A percentile compares a stretch with the other conserved stretches of the same genome.
These are phyloP conservation scores for Leptinotarsa undecemlineata DNA, from an alignment of 1,140 invertebrate species.

Conservation along the genomic window DNA sequence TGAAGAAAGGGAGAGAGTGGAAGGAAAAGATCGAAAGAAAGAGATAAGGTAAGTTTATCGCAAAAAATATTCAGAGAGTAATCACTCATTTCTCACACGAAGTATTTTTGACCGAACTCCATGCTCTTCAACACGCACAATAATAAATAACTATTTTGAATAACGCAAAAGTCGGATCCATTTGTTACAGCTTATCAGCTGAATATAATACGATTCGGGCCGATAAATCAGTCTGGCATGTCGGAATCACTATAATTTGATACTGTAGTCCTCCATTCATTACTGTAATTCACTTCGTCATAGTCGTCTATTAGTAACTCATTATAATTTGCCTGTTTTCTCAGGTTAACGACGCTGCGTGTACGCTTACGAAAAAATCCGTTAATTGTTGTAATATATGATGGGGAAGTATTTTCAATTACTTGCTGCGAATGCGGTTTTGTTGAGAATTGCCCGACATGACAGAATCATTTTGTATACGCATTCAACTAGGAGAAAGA, in stretches of 20 bases:
- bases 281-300: slow-evolving; percentile 10
- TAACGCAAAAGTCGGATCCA: neutral
- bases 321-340: slow-evolving; percentile 13
- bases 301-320: slow-evolving; percentile 8
- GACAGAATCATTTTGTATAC: neutral
- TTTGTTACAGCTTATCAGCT: slow-evolving; percentile 14
- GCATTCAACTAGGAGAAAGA: too few relatives aligned
- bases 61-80: too few relatives aligned
- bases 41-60: too few relatives aligned
- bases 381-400: neutral
- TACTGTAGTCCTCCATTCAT: neutral
- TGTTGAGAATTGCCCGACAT: neutral
- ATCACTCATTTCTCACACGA: too few relatives aligned
- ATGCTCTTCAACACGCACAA: neutral
- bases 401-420: slow-evolving; percentile 1
- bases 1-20: too few relatives aligned
- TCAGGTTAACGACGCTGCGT: neutral
- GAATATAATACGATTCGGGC: neutral
- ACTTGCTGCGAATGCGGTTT: neutral
- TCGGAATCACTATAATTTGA: slow-evolving; percentile 20
- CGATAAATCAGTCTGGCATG: slow-evolving; percentile 16
- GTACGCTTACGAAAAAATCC: neutral
- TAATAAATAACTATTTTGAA: neutral
- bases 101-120: neutral
- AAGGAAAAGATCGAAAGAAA: too few relatives aligned